Base-by-base conservation (phyloP, 53 echinoderm and acorn worm genomes). In the Holothuria leucospilota region DNA sequence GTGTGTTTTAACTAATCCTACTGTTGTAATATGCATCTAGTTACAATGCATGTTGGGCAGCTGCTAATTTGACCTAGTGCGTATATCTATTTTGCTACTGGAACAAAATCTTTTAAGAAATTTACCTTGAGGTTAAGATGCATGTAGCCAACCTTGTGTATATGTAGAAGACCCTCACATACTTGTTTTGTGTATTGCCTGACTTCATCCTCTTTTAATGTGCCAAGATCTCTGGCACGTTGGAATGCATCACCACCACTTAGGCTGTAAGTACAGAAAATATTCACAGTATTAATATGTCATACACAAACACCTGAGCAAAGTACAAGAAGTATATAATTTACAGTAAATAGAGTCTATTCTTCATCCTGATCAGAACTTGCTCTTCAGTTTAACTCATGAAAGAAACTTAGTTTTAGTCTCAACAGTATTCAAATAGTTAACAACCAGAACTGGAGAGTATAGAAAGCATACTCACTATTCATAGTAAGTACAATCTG, bases 191-290 rank as follows among this genome's bases (percentile, higher is more conserved):
- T 95, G 61, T 95, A 93, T 26, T 87, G 86, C 27, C 93, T 91
- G 51, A 98, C 95, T 59, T 95, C 95, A 14, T 91, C 95, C 60
- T 98, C 99, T 1, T 92, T 90, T 65, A 98, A 84, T 23, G 86
- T 74, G 53, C 93, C 92, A 20, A 91, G 88, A 65, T 93, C 90
- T 38, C 82, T 81, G 87, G 92, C 92, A 28, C 99, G 85, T 61
- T 98, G 92, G 89, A 98, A 98, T 86, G 93, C 88, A 90, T 98
- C 99, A 29, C 93, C 94, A 79, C 99, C 99, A 78, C 95, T 95
- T 81, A 95, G 51, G 82, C 99, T 98, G 61, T 23, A 39, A 42
- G 69, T 27, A n/a, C 10, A 91, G 61, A 86, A 29, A 21, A 7
- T 46, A 46, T 46, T 46, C 46, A 46, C 46, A 5, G 46, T 5